phyloP scores from a whole-genome alignment of 1,140 invertebrate species.

The Bombus consobrinus region DNA sequence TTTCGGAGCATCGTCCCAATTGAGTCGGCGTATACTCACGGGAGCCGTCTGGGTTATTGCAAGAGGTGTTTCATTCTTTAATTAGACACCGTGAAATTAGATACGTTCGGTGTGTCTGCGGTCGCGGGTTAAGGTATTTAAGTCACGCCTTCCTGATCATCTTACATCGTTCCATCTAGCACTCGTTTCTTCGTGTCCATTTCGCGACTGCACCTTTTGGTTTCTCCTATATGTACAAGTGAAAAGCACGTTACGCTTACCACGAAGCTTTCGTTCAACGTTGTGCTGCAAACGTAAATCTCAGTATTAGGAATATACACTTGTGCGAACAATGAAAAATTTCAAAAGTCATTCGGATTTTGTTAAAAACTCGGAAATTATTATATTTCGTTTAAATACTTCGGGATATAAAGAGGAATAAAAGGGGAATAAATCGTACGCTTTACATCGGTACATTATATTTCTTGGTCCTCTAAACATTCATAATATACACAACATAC shows the following conservation, averaged over 20 bases:
- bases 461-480: slow-evolving; percentile 80
- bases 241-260: background rate
- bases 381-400: too few relatives aligned
- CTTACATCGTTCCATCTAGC: slow-evolving; percentile 15
- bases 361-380: too few relatives aligned
- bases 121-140: slow-evolving; percentile 5
- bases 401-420: background rate
- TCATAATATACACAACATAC: slow-evolving; percentile 77
- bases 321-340: too few relatives aligned
- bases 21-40: background rate
- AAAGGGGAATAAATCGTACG: background rate
- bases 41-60: background rate
- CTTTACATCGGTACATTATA: slow-evolving; percentile 69
- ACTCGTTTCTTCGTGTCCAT: background rate
- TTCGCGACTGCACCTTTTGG: background rate
- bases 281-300: too few relatives aligned
- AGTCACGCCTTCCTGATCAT: slow-evolving; percentile 26
- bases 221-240: background rate
- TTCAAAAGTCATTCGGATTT: too few relatives aligned
- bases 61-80: slow-evolving; percentile 33
- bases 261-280: background rate
- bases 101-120: slow-evolving; percentile 17
- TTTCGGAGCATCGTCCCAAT: background rate
- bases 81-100: slow-evolving; percentile 46
- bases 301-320: too few relatives aligned